Evolutionary conservation across 2,797 vertebrate genomes (phyloP).

Genomic region (Tadarida brasiliensis): DNA sequence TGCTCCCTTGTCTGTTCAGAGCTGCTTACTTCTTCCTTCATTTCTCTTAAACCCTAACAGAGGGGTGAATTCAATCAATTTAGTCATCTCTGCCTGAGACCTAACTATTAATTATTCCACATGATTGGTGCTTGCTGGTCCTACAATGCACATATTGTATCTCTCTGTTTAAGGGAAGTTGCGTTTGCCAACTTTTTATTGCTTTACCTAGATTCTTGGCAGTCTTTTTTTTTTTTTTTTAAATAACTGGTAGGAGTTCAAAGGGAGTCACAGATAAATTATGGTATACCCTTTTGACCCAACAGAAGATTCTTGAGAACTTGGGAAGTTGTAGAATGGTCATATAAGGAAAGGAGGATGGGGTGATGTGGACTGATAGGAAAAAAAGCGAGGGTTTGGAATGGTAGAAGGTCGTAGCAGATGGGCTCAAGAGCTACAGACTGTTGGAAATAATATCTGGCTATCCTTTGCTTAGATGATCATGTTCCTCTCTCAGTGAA

Average conservation of each 20-base stretch:
- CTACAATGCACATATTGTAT: conserved; percentile 78
- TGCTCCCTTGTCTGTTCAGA: neutral
- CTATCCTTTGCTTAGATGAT: neutral
- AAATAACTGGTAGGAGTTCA: conserved; percentile 73
- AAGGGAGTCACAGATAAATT: conserved; percentile 58
- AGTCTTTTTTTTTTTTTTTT: conserved; percentile 50
- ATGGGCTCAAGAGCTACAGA: neutral
- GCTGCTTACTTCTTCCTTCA: neutral
- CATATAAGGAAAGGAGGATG: accelerated
- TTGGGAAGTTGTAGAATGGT: neutral
- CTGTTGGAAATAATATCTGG: neutral
- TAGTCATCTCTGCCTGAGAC: conserved; percentile 63
- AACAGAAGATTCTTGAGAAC: neutral
- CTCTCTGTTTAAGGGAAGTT: conserved; percentile 71
- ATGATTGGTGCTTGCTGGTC: conserved; percentile 72
- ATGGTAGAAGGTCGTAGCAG: neutral
- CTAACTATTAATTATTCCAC: conserved; percentile 83
- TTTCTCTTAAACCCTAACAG: conserved; percentile 23
- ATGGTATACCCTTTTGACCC: conserved; percentile 33
- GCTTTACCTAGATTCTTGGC: conserved; percentile 76
- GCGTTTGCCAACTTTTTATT: conserved; percentile 76
- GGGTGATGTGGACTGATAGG: too few relatives aligned
- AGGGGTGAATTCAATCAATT: conserved; percentile 55
- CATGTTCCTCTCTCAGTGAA: neutral
- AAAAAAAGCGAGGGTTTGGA: neutral